phyloP scores from a whole-genome alignment of 2,113 vertebrate genomes.

The Melanostigma gelatinosum region DNA sequence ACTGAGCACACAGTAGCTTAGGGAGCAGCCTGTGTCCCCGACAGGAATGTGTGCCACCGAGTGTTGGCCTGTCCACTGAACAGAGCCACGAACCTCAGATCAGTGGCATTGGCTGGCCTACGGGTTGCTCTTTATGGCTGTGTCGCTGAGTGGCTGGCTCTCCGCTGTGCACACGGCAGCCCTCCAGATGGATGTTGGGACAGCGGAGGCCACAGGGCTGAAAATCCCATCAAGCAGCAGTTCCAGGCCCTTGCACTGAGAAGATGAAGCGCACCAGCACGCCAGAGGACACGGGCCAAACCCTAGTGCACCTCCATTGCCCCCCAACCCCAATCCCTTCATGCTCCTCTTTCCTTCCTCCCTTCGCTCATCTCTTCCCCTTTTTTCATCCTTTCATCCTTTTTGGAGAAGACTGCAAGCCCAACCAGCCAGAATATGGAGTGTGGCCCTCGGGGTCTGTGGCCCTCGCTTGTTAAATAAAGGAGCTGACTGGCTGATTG shows the following conservation, averaged over 20 bases:
- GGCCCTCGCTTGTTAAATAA: conserved; percentile 85
- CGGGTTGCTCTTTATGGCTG: conserved; percentile 75
- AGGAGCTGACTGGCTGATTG: conserved; percentile 85
- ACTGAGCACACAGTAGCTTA: conserved; percentile 68
- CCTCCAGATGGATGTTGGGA: conserved; percentile 78
- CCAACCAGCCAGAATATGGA: conserved; percentile 83
- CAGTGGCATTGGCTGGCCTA: conserved; percentile 71
- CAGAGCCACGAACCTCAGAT: conserved; percentile 75
- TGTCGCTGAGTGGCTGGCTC: conserved; percentile 74
- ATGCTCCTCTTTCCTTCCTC: conserved; percentile 61
- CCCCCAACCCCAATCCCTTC: conserved; percentile 63
- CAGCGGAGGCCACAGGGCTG: conserved; percentile 80
- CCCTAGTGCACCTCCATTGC: conserved; percentile 68
- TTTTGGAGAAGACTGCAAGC: conserved; percentile 70
- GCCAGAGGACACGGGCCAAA: conserved; percentile 80
- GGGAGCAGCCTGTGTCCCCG: conserved; percentile 74
- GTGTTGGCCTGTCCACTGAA: conserved; percentile 74
- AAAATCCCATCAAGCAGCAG: conserved; percentile 85
- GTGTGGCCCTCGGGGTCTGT: conserved; percentile 79
- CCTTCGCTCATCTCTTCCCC: conserved; percentile 58
- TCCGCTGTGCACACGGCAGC: conserved; percentile 71
- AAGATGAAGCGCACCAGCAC: conserved; percentile 82
- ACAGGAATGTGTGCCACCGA: conserved; percentile 73
- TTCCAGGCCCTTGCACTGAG: conserved; percentile 82
- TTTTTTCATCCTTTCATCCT: conserved; percentile 60